These are phyloP conservation scores for Venustoraphidia nigricollis DNA, from an alignment of 2,888 invertebrate species.

Conservation along the genomic window DNA sequence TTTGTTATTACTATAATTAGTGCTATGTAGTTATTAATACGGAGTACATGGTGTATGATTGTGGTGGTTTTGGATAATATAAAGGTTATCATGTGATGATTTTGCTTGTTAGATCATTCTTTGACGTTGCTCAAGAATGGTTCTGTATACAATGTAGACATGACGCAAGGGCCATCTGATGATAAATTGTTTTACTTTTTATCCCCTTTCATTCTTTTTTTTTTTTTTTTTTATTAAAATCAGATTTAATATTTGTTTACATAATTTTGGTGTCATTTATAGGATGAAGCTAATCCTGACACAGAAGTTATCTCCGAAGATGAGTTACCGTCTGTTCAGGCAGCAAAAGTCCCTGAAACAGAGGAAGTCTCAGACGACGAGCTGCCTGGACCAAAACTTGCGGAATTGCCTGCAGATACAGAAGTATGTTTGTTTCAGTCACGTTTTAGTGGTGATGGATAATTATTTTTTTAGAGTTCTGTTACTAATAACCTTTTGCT, in stretches of 20 bases:
- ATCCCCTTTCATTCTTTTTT: not conserved
- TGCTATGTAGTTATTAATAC: no score
- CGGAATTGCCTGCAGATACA: constrained; percentile 54
- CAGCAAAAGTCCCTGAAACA: constrained; percentile 66
- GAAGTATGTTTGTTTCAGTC: constrained; percentile 29
- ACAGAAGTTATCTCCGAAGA: constrained; percentile 78
- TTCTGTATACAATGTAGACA: constrained; percentile 3
- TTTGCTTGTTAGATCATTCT: constrained; percentile 1
- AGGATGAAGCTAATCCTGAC: constrained; percentile 47
- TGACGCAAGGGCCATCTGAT: constrained; percentile 5
- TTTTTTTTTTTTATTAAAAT: not conserved
- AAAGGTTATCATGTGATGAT: not conserved
- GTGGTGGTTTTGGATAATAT: no score
- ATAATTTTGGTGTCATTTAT: constrained; percentile 2
- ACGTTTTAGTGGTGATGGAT: not conserved
- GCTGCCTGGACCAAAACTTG: constrained; percentile 53
- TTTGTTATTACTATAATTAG: no score
- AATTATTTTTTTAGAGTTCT: not conserved
- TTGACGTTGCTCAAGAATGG: constrained; percentile 4
- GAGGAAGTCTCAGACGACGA: constrained; percentile 71
- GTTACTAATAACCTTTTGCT: not conserved
- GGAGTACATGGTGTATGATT: no score
- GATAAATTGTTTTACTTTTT: not conserved
- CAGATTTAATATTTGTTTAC: not conserved
- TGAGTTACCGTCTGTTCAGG: constrained; percentile 55